Conservation (phyloP, 2,797 vertebrate genomes). For the Syngnathus acus region DNA sequence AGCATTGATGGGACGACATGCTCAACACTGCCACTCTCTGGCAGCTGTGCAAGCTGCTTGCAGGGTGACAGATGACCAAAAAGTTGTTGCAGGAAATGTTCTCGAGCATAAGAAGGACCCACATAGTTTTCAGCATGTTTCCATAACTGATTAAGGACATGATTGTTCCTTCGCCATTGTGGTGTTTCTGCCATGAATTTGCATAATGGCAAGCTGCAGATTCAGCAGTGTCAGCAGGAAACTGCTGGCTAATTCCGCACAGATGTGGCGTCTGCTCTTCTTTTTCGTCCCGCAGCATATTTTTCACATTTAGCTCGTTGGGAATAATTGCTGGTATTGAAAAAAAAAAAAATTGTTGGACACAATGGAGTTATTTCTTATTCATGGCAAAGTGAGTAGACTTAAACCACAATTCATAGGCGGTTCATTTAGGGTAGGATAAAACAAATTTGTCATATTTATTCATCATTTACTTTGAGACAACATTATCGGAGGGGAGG, state of each 20-base stretch:
- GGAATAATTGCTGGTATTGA: slow-evolving; percentile 29
- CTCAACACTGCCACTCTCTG: slow-evolving; percentile 59
- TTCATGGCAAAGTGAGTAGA: background rate
- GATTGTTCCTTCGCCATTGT: slow-evolving; percentile 35
- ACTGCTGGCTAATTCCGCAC: slow-evolving; percentile 52
- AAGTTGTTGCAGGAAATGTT: slow-evolving; percentile 27
- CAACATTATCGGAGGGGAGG: slow-evolving; percentile 3
- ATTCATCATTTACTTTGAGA: slow-evolving; percentile 10
- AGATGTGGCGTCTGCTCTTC: slow-evolving; percentile 54
- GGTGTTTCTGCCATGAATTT: slow-evolving; percentile 36
- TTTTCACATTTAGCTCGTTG: slow-evolving; percentile 35
- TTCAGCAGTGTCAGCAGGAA: slow-evolving; percentile 56
- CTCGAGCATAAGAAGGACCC: slow-evolving; percentile 25
- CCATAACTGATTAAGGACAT: slow-evolving; percentile 41
- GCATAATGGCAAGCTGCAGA: slow-evolving; percentile 42
- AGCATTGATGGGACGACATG: slow-evolving; percentile 38
- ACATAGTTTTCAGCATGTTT: slow-evolving; percentile 23
- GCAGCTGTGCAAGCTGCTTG: slow-evolving; percentile 24
- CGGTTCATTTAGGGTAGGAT: slow-evolving; percentile 8
- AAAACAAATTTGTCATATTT: slow-evolving; percentile 8
- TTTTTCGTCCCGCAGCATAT: slow-evolving; percentile 26
- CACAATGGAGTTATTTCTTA: slow-evolving; percentile 23
- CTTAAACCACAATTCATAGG: background rate
- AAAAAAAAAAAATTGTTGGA: slow-evolving; percentile 1
- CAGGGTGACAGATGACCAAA: slow-evolving; percentile 6